Conservation (phyloP, 2,113 vertebrate species). For the Gallinago media region DNA sequence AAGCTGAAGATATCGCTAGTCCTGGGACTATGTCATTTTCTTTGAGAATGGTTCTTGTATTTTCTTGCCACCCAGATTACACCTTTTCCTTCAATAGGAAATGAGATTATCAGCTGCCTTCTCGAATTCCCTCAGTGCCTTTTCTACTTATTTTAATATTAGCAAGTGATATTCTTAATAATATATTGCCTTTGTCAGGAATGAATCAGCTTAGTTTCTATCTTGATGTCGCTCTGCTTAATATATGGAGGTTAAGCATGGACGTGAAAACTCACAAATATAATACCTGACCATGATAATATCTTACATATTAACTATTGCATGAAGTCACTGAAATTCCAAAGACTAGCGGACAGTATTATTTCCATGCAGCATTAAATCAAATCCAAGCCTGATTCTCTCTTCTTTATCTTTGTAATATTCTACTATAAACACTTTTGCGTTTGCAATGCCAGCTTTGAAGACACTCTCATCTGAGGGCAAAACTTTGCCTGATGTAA, state of each 20-base stretch:
- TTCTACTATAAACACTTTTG: background rate
- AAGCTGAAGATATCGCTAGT: background rate
- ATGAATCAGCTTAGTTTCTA: background rate
- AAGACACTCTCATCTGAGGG: background rate
- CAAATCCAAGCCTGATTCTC: accelerated
- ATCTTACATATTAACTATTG: background rate
- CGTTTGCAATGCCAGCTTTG: background rate
- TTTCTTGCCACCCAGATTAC: background rate
- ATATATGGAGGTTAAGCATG: background rate
- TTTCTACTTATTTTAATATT: background rate
- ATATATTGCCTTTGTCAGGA: background rate
- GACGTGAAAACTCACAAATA: background rate
- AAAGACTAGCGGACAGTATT: background rate
- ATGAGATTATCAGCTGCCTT: background rate
- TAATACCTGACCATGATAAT: background rate
- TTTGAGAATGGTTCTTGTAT: background rate
- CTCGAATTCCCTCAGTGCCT: background rate
- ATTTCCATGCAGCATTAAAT: background rate
- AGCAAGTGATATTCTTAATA: background rate
- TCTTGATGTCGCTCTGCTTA: background rate
- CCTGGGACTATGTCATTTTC: background rate
- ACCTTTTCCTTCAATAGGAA: background rate
- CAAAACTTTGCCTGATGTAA: background rate
- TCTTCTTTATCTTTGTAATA: background rate
- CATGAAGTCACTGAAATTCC: background rate